Conservation (phyloP, 1,140 invertebrate genomes). For the Gryllus bimaculatus region DNA sequence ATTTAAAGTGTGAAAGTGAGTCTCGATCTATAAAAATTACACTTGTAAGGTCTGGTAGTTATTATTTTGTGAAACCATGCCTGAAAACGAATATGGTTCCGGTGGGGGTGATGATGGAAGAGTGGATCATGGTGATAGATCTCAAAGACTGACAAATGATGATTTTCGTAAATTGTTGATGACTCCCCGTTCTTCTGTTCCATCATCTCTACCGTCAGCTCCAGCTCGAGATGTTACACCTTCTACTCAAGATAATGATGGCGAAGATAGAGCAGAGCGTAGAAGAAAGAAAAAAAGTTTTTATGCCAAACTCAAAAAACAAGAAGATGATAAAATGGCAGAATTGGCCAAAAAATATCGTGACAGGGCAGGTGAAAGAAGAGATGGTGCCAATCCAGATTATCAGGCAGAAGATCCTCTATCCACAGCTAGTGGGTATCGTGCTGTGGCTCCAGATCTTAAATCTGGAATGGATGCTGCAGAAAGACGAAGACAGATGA, state of each 20-base stretch:
- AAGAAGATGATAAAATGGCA: conserved; percentile 91
- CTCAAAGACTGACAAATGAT: conserved; percentile 81
- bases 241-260: conserved; percentile 28
- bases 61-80: conserved; percentile 8
- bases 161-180: conserved; percentile 93
- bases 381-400: conserved; percentile 78
- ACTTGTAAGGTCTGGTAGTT: no score
- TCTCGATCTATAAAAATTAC: no score
- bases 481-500: conserved; percentile 88
- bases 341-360: conserved; percentile 92
- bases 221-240: conserved; percentile 14
- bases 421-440: conserved; percentile 80
- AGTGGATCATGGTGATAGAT: conserved; percentile 31
- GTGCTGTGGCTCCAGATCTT: conserved; percentile 89
- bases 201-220: conserved; percentile 32
- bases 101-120: not conserved
- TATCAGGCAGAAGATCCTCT: conserved; percentile 74
- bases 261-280: conserved; percentile 55
- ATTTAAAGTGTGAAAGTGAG: no score
- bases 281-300: conserved; percentile 80
- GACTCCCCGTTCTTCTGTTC: conserved; percentile 72
- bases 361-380: conserved; percentile 84
- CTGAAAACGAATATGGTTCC: conserved; percentile 14
- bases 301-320: conserved; percentile 89
- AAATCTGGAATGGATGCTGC: conserved; percentile 91